Evolutionary conservation across 2,113 vertebrate genomes (phyloP).

Genomic region (Nothoprocta perdicaria): DNA sequence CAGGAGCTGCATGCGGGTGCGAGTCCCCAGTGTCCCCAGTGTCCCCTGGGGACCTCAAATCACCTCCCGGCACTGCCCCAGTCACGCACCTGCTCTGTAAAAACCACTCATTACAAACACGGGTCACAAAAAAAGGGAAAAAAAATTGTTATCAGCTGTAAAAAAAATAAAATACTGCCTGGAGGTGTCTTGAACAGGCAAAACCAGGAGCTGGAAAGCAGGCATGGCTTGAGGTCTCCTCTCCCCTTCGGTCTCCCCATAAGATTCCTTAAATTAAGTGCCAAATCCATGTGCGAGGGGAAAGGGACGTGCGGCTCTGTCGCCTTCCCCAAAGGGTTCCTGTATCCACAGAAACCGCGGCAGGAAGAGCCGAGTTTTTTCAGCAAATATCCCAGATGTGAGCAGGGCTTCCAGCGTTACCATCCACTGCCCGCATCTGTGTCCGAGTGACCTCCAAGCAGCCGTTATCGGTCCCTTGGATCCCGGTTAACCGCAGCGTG

Average conservation of each 20-base stretch:
- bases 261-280: constrained; percentile 11
- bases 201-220: constrained; percentile 40
- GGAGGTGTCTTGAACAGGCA: constrained; percentile 44
- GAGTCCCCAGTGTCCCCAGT: neutral
- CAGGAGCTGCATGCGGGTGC: neutral
- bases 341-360: too few relatives aligned
- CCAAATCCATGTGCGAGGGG: neutral
- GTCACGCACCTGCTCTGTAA: constrained; percentile 61
- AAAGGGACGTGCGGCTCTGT: neutral
- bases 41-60: neutral
- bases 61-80: too few relatives aligned
- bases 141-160: constrained; percentile 46
- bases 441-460: neutral
- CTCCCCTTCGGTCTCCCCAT: neutral
- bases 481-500: too few relatives aligned
- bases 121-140: constrained; percentile 44
- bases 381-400: neutral
- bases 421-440: neutral
- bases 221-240: constrained; percentile 31
- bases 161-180: constrained; percentile 49
- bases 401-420: constrained; percentile 20
- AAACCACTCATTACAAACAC: constrained; percentile 67
- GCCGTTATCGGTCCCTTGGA: constrained; percentile 24
- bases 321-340: neutral
- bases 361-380: too few relatives aligned